A percentile compares a stretch with the other conserved stretches of the same genome.
phyloP scores from a whole-genome alignment of 2,888 invertebrate species.

The Melanchra persicariae region DNA sequence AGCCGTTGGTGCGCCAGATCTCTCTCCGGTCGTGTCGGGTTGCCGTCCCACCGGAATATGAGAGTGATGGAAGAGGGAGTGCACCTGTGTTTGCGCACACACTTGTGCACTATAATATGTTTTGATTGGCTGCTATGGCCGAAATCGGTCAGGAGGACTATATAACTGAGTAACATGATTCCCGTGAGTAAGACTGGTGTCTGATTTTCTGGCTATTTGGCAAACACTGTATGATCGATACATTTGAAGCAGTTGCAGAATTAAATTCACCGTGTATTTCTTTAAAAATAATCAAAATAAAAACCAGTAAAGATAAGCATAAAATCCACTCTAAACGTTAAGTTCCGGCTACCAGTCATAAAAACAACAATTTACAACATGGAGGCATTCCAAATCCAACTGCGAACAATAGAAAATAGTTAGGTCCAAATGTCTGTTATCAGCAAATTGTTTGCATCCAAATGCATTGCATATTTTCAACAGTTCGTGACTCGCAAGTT shows the following conservation, averaged over 20 bases:
- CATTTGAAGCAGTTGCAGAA: not conserved
- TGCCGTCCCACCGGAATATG: too few relatives aligned
- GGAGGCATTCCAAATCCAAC: slow-evolving; percentile 25
- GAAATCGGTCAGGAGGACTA: too few relatives aligned
- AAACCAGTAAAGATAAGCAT: not conserved
- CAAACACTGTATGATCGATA: too few relatives aligned
- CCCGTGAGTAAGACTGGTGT: too few relatives aligned
- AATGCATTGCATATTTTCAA: slow-evolving; percentile 42
- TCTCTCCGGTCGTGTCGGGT: too few relatives aligned
- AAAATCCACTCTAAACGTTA: not conserved
- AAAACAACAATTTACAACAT: slow-evolving; percentile 39
- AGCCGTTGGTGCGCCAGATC: too few relatives aligned
- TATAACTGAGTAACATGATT: too few relatives aligned
- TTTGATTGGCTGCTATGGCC: too few relatives aligned
- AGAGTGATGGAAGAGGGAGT: too few relatives aligned
- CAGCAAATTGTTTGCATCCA: slow-evolving; percentile 47
- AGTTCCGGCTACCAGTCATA: slow-evolving; percentile 16
- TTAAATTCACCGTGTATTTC: not conserved
- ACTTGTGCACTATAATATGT: too few relatives aligned
- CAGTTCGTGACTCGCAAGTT: slow-evolving; percentile 50
- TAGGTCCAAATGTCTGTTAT: slow-evolving; percentile 43
- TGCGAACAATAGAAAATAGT: slow-evolving; percentile 24
- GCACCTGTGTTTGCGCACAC: too few relatives aligned
- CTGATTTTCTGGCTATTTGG: too few relatives aligned
- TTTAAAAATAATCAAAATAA: not conserved